A percentile compares a stretch with the other conserved stretches of the same genome.
Evolutionary conservation across 1,140 invertebrate genomes (phyloP).

Genomic region (Camponotus vicinus): DNA sequence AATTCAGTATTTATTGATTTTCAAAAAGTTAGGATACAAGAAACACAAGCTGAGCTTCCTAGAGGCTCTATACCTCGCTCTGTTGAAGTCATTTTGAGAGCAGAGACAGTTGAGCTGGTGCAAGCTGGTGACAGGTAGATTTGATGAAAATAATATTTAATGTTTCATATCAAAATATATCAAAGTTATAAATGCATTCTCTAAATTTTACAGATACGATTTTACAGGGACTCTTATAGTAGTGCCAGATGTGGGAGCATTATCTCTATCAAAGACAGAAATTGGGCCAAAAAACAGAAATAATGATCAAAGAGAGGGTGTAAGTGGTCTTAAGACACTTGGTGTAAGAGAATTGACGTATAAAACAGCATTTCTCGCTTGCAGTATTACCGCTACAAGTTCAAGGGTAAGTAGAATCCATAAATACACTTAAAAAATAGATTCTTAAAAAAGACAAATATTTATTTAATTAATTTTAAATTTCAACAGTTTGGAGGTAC

Average conservation of each 20-base stretch:
- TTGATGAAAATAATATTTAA: neutral
- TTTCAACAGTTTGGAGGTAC: slow-evolving; percentile 90
- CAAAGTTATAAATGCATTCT: neutral
- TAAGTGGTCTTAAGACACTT: slow-evolving; percentile 96
- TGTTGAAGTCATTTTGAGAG: slow-evolving; percentile 98
- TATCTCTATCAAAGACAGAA: slow-evolving; percentile 95
- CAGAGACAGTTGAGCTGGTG: slow-evolving; percentile 98
- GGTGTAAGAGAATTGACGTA: slow-evolving; percentile 99
- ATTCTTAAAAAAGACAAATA: neutral
- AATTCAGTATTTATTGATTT: slow-evolving; percentile 99
- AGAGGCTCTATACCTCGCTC: slow-evolving; percentile 98
- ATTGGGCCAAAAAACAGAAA: slow-evolving; percentile 90
- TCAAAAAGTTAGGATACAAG: slow-evolving; percentile 99
- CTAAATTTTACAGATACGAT: slow-evolving; percentile 91
- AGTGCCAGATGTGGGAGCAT: slow-evolving; percentile 96
- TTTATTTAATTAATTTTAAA: slow-evolving; percentile 31
- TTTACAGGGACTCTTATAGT: slow-evolving; percentile 99
- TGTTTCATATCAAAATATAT: neutral
- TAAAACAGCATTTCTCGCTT: slow-evolving; percentile 97
- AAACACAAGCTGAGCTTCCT: slow-evolving; percentile 98
- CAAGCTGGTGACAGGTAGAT: slow-evolving; percentile 89
- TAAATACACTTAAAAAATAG: neutral
- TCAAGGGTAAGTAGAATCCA: slow-evolving; percentile 87
- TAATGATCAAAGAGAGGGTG: slow-evolving; percentile 94
- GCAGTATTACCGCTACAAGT: slow-evolving; percentile 95